Conservation (phyloP, 2,888 invertebrate genomes). For the Drosophila rellima region DNA sequence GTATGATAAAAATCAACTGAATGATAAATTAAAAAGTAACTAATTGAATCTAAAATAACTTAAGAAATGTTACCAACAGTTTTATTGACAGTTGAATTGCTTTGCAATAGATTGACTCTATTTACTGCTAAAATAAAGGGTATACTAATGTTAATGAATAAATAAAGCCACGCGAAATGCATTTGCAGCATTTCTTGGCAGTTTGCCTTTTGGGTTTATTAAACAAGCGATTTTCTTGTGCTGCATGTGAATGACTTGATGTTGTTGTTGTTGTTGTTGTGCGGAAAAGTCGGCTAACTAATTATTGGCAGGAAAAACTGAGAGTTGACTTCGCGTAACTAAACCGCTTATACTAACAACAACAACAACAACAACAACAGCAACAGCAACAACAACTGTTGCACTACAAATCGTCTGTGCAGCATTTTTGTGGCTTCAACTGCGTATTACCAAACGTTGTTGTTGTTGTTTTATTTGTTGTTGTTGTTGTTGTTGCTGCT, state of each 20-base stretch:
- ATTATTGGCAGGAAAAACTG: conserved; percentile 51
- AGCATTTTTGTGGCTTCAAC: conserved; percentile 75
- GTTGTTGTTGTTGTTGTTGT: conserved; percentile 16
- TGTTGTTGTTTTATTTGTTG: conserved; percentile 27
- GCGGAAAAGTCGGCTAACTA: conserved; percentile 64
- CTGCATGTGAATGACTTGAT: conserved; percentile 47
- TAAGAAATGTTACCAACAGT: not conserved
- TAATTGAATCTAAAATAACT: not conserved
- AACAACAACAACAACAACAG: conserved; percentile 21
- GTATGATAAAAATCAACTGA: not conserved
- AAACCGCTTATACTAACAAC: conserved; percentile 45
- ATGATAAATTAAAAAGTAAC: not conserved
- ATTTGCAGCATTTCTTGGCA: conserved; percentile 67
- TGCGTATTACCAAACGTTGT: conserved; percentile 74
- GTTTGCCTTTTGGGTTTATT: conserved; percentile 65
- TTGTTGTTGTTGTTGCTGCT: conserved; percentile 9
- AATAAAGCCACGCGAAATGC: conserved; percentile 48
- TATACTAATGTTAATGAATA: conserved; percentile 44
- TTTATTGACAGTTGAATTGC: not conserved
- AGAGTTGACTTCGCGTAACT: conserved; percentile 62
- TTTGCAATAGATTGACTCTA: not conserved
- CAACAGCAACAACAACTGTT: conserved; percentile 28
- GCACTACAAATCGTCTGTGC: conserved; percentile 48
- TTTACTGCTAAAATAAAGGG: not conserved
- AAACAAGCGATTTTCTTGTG: conserved; percentile 45